Evolutionary conservation across 2,888 invertebrate species (phyloP).

Genomic region (Drosophila recens): DNA sequence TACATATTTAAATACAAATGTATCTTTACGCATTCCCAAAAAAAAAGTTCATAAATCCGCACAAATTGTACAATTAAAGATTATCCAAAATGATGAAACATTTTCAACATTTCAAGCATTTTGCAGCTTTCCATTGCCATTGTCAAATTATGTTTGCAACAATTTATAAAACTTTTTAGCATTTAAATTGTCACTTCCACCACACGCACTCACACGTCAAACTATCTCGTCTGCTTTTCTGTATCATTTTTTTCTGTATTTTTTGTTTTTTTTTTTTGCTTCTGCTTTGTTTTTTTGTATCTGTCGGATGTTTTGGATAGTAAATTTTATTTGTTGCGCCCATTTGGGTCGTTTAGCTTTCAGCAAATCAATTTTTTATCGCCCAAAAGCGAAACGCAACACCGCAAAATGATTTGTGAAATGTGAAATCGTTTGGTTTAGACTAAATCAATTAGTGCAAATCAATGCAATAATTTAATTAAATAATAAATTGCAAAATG

Average conservation of each 20-base stretch:
- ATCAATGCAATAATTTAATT: conserved; percentile 15
- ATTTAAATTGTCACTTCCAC: conserved; percentile 46
- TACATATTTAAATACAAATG: neutral
- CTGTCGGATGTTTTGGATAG: conserved; percentile 39
- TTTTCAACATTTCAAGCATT: conserved; percentile 5
- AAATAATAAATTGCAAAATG: conserved; percentile 18
- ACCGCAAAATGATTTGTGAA: conserved; percentile 30
- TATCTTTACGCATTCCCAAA: conserved; percentile 4
- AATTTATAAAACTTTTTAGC: conserved; percentile 41
- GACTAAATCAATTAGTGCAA: conserved; percentile 37
- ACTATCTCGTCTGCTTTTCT: conserved; percentile 21
- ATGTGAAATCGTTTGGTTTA: conserved; percentile 22
- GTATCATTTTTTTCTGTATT: conserved; percentile 3
- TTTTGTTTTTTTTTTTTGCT: conserved; percentile 1
- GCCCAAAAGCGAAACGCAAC: conserved; percentile 12
- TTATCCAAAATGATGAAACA: conserved; percentile 28
- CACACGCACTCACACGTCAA: conserved; percentile 31
- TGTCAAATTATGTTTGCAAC: conserved; percentile 41
- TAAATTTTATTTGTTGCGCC: conserved; percentile 42
- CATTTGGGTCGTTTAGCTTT: conserved; percentile 51
- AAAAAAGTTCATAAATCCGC: conserved; percentile 23
- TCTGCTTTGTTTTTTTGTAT: conserved; percentile 8
- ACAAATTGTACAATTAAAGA: conserved; percentile 31
- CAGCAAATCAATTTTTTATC: conserved; percentile 62
- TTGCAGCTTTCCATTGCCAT: conserved; percentile 16